These are phyloP conservation scores for Leucophenga maculata DNA, from an alignment of 2,888 invertebrate species.

Conservation along the genomic window DNA sequence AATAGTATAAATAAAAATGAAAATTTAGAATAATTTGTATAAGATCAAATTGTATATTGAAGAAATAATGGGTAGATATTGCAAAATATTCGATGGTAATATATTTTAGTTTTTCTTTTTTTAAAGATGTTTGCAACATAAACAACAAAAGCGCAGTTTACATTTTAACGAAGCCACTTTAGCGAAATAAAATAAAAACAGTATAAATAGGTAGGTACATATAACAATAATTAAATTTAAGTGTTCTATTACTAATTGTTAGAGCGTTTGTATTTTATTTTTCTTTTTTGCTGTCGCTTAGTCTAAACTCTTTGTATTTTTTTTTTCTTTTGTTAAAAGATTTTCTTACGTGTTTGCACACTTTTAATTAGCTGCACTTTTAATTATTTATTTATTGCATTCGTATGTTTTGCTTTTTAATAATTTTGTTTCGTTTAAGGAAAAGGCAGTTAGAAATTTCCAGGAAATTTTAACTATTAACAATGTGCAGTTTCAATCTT, in stretches of 20 bases:
- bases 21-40: too few species aligned
- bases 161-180: too few species aligned
- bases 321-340: conserved; percentile 13
- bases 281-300: neutral
- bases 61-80: too few species aligned
- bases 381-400: conserved; percentile 26
- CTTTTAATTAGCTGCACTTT: conserved; percentile 24
- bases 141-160: too few species aligned
- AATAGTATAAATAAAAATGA: too few species aligned
- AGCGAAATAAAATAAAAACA: too few species aligned
- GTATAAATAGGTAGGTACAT: too few species aligned
- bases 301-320: neutral
- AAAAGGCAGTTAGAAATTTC: conserved; percentile 53
- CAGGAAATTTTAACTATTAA: conserved; percentile 49
- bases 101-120: too few species aligned
- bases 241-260: neutral
- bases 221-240: neutral
- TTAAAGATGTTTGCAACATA: too few species aligned
- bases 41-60: too few species aligned
- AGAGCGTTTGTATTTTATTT: neutral
- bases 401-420: conserved; percentile 35
- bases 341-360: conserved; percentile 2
- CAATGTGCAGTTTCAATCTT: neutral
- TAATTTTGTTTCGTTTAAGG: conserved; percentile 35
- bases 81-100: too few species aligned